Conservation (phyloP, 2,113 vertebrate genomes). For the Danionella cerebrum region DNA sequence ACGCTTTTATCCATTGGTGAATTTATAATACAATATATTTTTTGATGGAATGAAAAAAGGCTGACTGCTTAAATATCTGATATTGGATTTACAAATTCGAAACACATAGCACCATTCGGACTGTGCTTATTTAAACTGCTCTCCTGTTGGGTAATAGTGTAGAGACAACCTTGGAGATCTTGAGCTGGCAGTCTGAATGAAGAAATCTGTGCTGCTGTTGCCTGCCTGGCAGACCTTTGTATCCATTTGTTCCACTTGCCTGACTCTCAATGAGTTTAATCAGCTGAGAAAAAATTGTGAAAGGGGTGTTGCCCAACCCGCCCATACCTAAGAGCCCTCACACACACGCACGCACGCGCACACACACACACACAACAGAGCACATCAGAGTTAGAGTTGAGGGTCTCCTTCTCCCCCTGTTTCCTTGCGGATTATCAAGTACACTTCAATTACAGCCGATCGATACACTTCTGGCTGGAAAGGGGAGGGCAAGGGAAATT, state of each 20-base stretch:
- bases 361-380: conserved; percentile 52
- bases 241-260: conserved; percentile 74
- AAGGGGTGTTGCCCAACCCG: conserved; percentile 67
- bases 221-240: conserved; percentile 71
- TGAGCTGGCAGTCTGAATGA: conserved; percentile 63
- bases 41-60: conserved; percentile 5
- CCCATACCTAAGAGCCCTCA: conserved; percentile 67
- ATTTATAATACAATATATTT: background rate
- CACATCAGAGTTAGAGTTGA: conserved; percentile 65
- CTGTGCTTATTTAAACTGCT: conserved; percentile 39
- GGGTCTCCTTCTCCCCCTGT: conserved; percentile 65
- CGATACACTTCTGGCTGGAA: conserved; percentile 73
- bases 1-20: background rate
- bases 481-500: conserved; percentile 71
- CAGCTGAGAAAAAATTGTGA: conserved; percentile 73
- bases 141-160: conserved; percentile 58
- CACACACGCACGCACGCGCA: conserved; percentile 20
- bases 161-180: conserved; percentile 57
- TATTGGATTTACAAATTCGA: conserved; percentile 18
- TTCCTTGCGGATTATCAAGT: conserved; percentile 75
- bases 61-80: background rate
- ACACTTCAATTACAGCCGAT: conserved; percentile 77
- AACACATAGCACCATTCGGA: conserved; percentile 46
- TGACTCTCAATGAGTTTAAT: conserved; percentile 77
- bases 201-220: conserved; percentile 70